Evolutionary conservation across 1,140 invertebrate species (phyloP), one percentile per base, ranked within the genome.

Genomic region (Paraescarpia echinospica): DNA sequence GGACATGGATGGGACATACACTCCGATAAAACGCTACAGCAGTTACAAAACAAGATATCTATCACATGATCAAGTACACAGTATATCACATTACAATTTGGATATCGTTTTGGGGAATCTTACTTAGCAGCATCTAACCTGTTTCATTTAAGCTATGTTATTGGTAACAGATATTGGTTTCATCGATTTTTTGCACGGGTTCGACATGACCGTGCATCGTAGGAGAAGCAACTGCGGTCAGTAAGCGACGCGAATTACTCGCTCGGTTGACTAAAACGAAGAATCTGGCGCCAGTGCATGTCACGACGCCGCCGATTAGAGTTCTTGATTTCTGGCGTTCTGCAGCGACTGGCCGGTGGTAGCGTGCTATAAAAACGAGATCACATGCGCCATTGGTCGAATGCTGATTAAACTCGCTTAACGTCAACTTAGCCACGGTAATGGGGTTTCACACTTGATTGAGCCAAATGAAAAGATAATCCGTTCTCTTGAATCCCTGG

Each of bases 401-500:
- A 77, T 18, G 59, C 22, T 77, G 59, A 77, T 77, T 77, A 77
- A 77, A 77, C 59, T 77, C 59, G 59, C 59, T 77, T 77, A 77
- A 77, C 59, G 59, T 77, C 59, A 27, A 77, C 59, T 77, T 77
- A 77, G 59, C 59, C 22, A 77, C 59, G 27, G 9, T 77, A 77
- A 77, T 77, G 59, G 59, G 8, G 59, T 77, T 77, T 77, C 59
- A 77, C 59, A 77, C 59, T 77, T 77, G 59, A 77, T 12, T 27
- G 59, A 77, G 59, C 22, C 59, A 77, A 77, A 77, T 77, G 59
- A 77, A 77, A 77, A 77, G 59, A 77, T 77, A 77, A 77, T 77
- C 59, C 59, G 59, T 77, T 77, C 27, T 77, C 59, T 77, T 2
- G 59, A 77, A 31, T 77, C 59, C 59, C 59, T 77, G 59, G 59